phyloP scores from a whole-genome alignment of 1,140 invertebrate species.

The Anagrus nilaparvatae region DNA sequence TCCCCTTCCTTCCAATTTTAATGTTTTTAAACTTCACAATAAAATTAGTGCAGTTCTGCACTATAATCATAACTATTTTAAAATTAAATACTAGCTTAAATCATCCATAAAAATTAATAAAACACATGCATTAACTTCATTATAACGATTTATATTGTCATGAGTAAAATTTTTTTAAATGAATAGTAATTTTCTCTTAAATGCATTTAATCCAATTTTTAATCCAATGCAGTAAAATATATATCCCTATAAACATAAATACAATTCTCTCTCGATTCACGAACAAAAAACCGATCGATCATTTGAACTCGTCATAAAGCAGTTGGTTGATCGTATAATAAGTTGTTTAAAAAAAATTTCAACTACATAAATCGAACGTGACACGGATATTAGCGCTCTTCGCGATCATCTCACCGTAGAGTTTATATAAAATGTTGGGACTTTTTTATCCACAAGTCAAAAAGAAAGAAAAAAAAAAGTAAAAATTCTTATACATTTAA shows the following conservation, averaged over 20 bases:
- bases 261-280: background rate
- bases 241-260: background rate
- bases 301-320: conserved; percentile 13
- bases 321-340: conserved; percentile 5
- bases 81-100: too few relatives aligned
- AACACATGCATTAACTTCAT: too few relatives aligned
- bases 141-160: background rate
- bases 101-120: too few relatives aligned
- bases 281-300: conserved; percentile 11
- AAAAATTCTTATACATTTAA: conserved; percentile 21
- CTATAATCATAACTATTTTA: too few relatives aligned
- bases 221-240: too few relatives aligned
- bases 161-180: background rate
- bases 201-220: conserved; percentile 4
- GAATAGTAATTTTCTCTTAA: background rate
- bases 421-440: too few relatives aligned
- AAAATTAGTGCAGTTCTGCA: too few relatives aligned
- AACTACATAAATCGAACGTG: conserved; percentile 14
- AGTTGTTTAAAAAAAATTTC: too few relatives aligned
- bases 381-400: conserved; percentile 12
- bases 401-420: too few relatives aligned
- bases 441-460: too few relatives aligned
- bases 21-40: too few relatives aligned
- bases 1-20: too few relatives aligned
- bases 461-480: conserved; percentile 20